Conservation (phyloP, 2,888 invertebrate species). For the Micropterix aruncella region DNA sequence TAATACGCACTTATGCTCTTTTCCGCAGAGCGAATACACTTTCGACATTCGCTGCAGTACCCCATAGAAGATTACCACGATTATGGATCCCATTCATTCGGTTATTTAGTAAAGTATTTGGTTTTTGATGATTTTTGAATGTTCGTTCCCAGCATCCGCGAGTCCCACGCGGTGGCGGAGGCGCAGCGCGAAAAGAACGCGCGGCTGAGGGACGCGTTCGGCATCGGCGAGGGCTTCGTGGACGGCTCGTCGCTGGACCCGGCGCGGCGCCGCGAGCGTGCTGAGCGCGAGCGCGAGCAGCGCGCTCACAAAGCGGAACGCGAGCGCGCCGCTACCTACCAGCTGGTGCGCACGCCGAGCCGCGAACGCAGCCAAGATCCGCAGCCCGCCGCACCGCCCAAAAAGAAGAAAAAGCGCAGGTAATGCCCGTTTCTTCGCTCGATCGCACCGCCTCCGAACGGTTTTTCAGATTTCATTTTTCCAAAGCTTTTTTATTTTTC, state of each 20-base stretch:
- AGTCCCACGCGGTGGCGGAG: slow-evolving; percentile 92
- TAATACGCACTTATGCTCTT: too few species aligned
- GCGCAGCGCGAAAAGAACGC: slow-evolving; percentile 95
- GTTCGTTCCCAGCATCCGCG: slow-evolving; percentile 87
- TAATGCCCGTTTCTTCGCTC: slow-evolving; percentile 19
- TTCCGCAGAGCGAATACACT: too few species aligned
- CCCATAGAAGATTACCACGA: too few species aligned
- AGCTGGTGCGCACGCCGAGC: slow-evolving; percentile 64
- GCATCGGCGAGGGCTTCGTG: slow-evolving; percentile 85
- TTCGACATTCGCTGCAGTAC: too few species aligned
- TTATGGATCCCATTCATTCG: too few species aligned
- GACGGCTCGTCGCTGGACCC: slow-evolving; percentile 89
- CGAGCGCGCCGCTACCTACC: slow-evolving; percentile 75
- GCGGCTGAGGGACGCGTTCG: slow-evolving; percentile 83
- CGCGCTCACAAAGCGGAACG: slow-evolving; percentile 68
- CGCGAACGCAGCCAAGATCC: slow-evolving; percentile 28
- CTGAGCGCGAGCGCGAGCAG: slow-evolving; percentile 24
- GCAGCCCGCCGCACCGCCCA: slow-evolving; percentile 18
- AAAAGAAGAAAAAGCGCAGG: slow-evolving; percentile 65
- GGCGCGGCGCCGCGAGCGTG: slow-evolving; percentile 37
- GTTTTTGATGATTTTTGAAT: too few species aligned
- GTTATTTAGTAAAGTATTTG: too few species aligned
- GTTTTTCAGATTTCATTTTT: too few species aligned
- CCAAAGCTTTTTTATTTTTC: background rate
- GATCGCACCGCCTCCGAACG: background rate